Conservation (phyloP, 2,797 vertebrate genomes). For the Micromesistius poutassou region DNA sequence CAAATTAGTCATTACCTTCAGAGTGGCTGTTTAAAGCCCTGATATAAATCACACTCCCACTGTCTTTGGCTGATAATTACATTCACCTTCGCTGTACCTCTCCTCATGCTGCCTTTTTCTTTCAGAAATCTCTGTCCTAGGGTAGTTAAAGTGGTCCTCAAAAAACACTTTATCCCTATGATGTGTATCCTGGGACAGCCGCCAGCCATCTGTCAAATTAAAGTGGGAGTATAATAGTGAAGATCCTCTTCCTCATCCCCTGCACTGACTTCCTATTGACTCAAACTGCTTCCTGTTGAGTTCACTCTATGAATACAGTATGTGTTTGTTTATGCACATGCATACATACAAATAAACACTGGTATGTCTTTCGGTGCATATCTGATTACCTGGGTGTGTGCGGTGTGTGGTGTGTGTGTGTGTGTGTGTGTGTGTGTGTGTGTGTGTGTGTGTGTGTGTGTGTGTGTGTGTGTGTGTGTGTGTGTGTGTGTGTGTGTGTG, state of each 20-base stretch:
- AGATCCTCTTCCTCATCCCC: slow-evolving; percentile 12
- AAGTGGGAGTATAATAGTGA: neutral
- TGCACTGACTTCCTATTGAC: neutral
- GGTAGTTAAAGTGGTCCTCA: slow-evolving; percentile 40
- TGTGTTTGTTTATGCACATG: neutral
- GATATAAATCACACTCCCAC: neutral
- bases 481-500: slow-evolving; percentile 3
- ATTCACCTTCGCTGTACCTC: slow-evolving; percentile 14
- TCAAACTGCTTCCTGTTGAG: neutral
- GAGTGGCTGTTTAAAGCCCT: neutral
- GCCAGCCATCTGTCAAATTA: slow-evolving; percentile 45
- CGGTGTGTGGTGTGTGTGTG: slow-evolving; percentile 1
- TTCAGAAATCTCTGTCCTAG: slow-evolving; percentile 35
- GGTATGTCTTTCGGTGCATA: neutral
- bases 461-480: slow-evolving; percentile 22
- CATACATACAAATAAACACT: neutral
- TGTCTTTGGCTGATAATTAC: neutral
- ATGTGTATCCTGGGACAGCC: slow-evolving; percentile 32
- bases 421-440: slow-evolving; percentile 5
- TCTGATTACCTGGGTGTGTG: slow-evolving; percentile 4
- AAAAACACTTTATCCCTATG: slow-evolving; percentile 49
- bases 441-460: slow-evolving; percentile 30
- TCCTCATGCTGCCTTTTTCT: slow-evolving; percentile 17
- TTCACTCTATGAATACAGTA: neutral
- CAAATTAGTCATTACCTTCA: neutral